Evolutionary conservation across 2,888 invertebrate species (phyloP).

Genomic region (Rhimphoctona megacephalus): DNA sequence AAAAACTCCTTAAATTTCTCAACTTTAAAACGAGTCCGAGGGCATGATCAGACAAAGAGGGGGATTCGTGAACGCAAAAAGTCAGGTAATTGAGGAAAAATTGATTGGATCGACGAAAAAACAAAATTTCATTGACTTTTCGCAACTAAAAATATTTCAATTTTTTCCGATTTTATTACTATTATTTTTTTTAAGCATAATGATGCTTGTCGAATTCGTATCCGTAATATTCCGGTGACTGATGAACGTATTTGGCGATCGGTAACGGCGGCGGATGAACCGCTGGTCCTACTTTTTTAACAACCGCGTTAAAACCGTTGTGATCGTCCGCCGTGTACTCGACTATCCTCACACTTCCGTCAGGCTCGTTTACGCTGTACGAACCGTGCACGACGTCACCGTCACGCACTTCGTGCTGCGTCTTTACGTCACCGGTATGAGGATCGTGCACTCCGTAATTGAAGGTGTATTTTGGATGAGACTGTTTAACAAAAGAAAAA

Average conservation of each 20-base stretch:
- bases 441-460: conserved; percentile 83
- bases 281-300: conserved; percentile 83
- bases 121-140: conserved; percentile 39
- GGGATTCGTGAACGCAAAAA: background rate
- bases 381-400: conserved; percentile 84
- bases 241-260: conserved; percentile 77
- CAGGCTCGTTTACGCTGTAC: conserved; percentile 83
- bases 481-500: conserved; percentile 71
- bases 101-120: conserved; percentile 11
- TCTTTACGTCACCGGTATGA: conserved; percentile 83
- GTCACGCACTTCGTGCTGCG: conserved; percentile 82
- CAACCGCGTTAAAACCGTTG: conserved; percentile 83
- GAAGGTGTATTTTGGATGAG: conserved; percentile 82
- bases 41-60: conserved; percentile 5
- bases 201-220: conserved; percentile 79
- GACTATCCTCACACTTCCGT: conserved; percentile 82
- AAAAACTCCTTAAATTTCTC: conserved; percentile 10
- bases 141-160: conserved; percentile 21
- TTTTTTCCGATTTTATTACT: conserved; percentile 13
- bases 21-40: background rate
- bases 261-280: conserved; percentile 79
- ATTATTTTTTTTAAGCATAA: conserved; percentile 64
- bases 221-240: conserved; percentile 76
- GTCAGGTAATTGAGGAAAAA: background rate
- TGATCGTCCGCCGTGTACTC: conserved; percentile 83